These are phyloP conservation scores for Diphyllodes magnificus DNA, from an alignment of 2,113 vertebrate species.

Conservation along the genomic window DNA sequence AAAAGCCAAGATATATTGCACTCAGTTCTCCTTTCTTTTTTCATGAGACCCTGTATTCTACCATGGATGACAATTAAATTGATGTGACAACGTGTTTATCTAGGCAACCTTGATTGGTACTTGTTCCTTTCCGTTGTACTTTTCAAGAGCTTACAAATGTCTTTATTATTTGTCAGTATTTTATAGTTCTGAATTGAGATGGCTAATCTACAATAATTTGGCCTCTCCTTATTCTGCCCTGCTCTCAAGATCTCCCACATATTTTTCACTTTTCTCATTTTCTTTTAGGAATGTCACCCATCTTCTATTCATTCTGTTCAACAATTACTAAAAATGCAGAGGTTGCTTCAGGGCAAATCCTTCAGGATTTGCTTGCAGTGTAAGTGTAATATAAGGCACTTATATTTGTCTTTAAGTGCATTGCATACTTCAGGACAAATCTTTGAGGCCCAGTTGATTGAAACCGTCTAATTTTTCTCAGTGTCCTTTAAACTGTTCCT, in stretches of 20 bases:
- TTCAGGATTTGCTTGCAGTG: not conserved
- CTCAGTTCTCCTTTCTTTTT: not conserved
- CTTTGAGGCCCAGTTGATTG: not conserved
- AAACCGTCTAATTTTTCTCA: not conserved
- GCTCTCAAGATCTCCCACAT: not conserved
- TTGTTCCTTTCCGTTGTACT: not conserved
- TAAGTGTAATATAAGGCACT: not conserved
- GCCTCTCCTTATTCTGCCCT: not conserved
- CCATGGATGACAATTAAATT: not conserved
- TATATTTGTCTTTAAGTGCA: not conserved
- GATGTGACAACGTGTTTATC: not conserved
- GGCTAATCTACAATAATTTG: not conserved
- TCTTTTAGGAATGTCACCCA: not conserved
- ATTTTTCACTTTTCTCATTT: not conserved
- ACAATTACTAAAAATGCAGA: not conserved
- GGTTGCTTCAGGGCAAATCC: not conserved
- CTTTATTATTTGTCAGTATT: not conserved
- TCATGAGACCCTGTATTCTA: not conserved
- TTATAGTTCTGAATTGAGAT: not conserved
- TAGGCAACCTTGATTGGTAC: not conserved
- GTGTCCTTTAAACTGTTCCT: not conserved
- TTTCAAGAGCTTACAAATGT: not conserved
- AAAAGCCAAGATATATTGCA: not conserved
- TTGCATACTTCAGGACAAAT: not conserved
- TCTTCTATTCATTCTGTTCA: not conserved